Evolutionary conservation across 2,113 vertebrate species (phyloP).

Genomic region (Tetrax tetrax): DNA sequence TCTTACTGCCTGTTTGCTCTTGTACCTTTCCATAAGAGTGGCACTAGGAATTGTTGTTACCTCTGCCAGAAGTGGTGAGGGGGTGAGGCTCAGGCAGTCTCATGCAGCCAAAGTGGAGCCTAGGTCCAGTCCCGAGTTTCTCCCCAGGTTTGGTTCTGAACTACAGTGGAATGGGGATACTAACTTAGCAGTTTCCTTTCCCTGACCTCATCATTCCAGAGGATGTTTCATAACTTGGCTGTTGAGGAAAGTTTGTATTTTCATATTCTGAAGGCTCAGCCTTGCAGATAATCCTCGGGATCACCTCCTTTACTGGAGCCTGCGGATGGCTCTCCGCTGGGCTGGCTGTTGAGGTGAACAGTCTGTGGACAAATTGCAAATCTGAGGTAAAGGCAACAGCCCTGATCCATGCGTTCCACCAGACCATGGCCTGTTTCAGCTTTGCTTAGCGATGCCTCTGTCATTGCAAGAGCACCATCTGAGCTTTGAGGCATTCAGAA

Average conservation of each 20-base stretch:
- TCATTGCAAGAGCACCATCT: not conserved
- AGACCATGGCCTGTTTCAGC: not conserved
- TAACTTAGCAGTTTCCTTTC: not conserved
- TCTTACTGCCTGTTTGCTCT: not conserved
- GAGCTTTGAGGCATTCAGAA: not conserved
- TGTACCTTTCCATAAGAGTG: not conserved
- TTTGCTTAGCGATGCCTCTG: not conserved
- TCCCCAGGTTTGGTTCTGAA: not conserved
- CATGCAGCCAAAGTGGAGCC: not conserved
- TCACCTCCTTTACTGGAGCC: not conserved
- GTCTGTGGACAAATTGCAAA: not conserved
- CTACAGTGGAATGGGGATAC: not conserved
- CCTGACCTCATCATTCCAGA: not conserved
- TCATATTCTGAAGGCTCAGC: not conserved
- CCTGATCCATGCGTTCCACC: not conserved
- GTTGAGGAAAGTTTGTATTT: not conserved
- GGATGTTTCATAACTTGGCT: not conserved
- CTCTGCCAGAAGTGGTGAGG: not conserved
- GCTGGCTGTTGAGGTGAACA: not conserved
- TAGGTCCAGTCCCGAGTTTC: not conserved
- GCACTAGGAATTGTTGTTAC: not conserved
- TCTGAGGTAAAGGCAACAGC: not conserved
- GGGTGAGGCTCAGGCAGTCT: not conserved
- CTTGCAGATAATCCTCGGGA: not conserved
- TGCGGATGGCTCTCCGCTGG: not conserved